These are phyloP conservation scores for Sebastes hubbsi DNA, from an alignment of 2,797 vertebrate species.

Conservation along the genomic window DNA sequence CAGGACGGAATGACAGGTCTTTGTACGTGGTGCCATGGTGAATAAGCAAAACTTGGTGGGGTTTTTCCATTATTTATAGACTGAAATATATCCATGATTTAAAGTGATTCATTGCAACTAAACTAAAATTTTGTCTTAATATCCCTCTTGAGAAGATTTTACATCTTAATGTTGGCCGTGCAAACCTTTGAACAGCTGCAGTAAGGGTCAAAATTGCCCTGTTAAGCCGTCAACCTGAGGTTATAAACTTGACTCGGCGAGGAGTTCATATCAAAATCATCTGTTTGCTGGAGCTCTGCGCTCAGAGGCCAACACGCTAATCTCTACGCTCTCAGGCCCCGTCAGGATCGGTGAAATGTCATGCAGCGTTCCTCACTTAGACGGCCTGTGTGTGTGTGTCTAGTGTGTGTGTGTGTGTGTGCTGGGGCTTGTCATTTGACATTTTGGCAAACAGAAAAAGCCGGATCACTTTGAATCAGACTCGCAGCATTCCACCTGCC, in stretches of 20 bases:
- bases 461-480: conserved; percentile 48
- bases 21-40: neutral
- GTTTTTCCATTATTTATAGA: neutral
- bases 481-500: conserved; percentile 44
- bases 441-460: conserved; percentile 52
- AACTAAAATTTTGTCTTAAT: neutral
- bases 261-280: conserved; percentile 50
- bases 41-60: neutral
- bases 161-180: neutral
- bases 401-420: neutral
- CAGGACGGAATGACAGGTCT: neutral
- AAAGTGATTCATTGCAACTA: neutral
- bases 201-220: conserved; percentile 26
- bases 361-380: conserved; percentile 5
- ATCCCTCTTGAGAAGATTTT: neutral
- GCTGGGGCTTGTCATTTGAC: conserved; percentile 39
- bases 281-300: conserved; percentile 10
- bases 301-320: conserved; percentile 22
- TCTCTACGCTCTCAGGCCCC: conserved; percentile 33
- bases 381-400: neutral
- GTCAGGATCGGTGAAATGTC: conserved; percentile 52
- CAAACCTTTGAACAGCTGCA: conserved; percentile 23
- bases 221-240: conserved; percentile 30
- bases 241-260: conserved; percentile 41
- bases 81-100: neutral